These are phyloP conservation scores for Smithornis capensis DNA, from an alignment of 2,113 vertebrate genomes.

Conservation along the genomic window DNA sequence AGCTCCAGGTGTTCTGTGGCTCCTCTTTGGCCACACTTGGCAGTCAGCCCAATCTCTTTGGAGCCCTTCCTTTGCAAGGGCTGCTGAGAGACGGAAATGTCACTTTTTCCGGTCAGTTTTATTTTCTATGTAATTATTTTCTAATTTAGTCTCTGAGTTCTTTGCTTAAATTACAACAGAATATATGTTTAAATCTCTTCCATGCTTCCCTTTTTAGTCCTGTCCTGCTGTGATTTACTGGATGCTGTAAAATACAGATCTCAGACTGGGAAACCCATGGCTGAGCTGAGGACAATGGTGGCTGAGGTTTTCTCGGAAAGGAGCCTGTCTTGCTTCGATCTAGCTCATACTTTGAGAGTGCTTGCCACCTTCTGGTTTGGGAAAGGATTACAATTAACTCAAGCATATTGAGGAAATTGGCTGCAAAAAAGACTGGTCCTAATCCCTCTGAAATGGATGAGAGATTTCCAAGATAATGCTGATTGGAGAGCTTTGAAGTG, in stretches of 20 bases:
- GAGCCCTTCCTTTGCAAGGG: neutral
- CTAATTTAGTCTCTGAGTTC: neutral
- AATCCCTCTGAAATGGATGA: neutral
- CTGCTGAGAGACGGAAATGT: neutral
- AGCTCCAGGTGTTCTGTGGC: neutral
- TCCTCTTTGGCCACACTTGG: neutral
- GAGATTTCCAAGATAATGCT: neutral
- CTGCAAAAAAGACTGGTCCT: neutral
- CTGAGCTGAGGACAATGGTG: neutral
- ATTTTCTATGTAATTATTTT: neutral
- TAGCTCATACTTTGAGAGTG: constrained; percentile 55
- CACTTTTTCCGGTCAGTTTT: neutral
- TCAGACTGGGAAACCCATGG: neutral
- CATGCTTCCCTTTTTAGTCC: neutral
- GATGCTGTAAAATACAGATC: neutral
- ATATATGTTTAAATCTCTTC: neutral
- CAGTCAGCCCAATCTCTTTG: neutral
- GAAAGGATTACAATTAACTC: constrained; percentile 26
- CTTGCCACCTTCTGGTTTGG: constrained; percentile 62
- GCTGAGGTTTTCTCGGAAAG: neutral
- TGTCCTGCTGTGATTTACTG: neutral
- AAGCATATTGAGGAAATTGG: neutral
- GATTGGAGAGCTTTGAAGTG: neutral
- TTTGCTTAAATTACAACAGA: neutral
- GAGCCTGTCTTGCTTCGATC: neutral